Evolutionary conservation across 2,888 invertebrate species (phyloP).

Genomic region (Ceraclea dissimilis): DNA sequence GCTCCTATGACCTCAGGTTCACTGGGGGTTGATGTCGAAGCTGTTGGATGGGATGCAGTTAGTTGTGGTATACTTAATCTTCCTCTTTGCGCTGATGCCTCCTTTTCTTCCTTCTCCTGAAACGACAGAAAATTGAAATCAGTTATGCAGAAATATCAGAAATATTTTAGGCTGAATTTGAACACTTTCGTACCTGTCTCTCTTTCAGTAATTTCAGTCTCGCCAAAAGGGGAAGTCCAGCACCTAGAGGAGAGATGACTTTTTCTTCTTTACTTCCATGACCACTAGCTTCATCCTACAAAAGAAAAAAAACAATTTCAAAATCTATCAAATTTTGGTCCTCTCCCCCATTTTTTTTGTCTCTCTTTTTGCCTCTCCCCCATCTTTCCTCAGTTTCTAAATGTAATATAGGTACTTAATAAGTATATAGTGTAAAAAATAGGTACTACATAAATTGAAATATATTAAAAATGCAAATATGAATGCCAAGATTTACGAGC

Average conservation of each 20-base stretch:
- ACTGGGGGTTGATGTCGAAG: slow-evolving; percentile 50
- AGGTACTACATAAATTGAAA: too few species aligned
- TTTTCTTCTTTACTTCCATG: slow-evolving; percentile 51
- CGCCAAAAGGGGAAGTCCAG: slow-evolving; percentile 73
- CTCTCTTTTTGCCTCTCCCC: too few species aligned
- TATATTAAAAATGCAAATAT: too few species aligned
- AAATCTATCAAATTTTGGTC: not conserved
- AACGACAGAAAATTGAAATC: slow-evolving; percentile 18
- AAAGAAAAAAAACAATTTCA: slow-evolving; percentile 2
- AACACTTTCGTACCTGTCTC: slow-evolving; percentile 57
- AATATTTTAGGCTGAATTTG: too few species aligned
- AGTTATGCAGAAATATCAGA: not conserved
- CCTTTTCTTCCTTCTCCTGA: slow-evolving; percentile 48
- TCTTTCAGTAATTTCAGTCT: slow-evolving; percentile 75
- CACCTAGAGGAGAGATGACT: slow-evolving; percentile 69
- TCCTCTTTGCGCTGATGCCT: slow-evolving; percentile 30
- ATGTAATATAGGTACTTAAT: too few species aligned
- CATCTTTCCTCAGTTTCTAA: too few species aligned
- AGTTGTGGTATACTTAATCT: slow-evolving; percentile 21
- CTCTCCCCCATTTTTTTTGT: too few species aligned
- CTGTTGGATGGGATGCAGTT: slow-evolving; percentile 49
- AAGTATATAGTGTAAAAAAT: too few species aligned
- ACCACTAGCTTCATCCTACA: slow-evolving; percentile 40
- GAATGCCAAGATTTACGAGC: too few species aligned
- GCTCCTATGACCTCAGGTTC: slow-evolving; percentile 61